Evolutionary conservation across 2,797 vertebrate species (phyloP), one percentile per base, ranked within the genome.

Genomic region (Coregonus suidteri): DNA sequence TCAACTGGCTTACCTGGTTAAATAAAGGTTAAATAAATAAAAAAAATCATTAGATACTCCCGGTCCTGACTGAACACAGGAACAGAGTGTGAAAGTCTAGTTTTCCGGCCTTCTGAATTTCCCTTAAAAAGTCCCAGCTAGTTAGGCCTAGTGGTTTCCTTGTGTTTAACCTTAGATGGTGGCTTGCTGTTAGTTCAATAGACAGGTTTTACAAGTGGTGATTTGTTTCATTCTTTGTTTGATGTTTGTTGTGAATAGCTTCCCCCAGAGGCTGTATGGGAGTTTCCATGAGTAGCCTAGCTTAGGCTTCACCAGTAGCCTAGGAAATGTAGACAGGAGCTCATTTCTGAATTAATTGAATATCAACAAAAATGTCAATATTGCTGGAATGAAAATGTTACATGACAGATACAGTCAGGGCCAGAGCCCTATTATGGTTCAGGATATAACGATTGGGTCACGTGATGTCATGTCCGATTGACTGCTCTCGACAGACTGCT

Each of bases 51-150:
- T 56, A 15, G 18, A 65, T 20, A n/a, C 54, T 41, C 30, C 71
- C 18, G 54, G 53, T 31, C 53, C n/a, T 35, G 16, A 41, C 35
- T 47, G 56, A 41, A 30, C 37, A 18, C 56, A 64, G 31, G 34
- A 74, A 74, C 73, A 74, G 73, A 37, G 25, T 74, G 56, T 62
- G 30, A 7, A 41, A 41, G 18, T 65, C 18, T 7, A 15, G 65
- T 64, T 74, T 74, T 64, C 56, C 59, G 41, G 73, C 34, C 34
- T 9, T 64, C 73, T 74, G 41, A 65, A 13, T 74, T 74, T 74
- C n/a, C 47, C 34, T 74, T 74, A 51, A 64, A 56, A 54, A 37
- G 35, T 56, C 72, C 20, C 51, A 34, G 72, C 72, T 74, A 59
- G 56, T 47, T 74, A 30, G 56, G 54, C 35, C 53, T 54, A 18